phyloP scores from a whole-genome alignment of 2,113 vertebrate species.

The Takifugu flavidus region DNA sequence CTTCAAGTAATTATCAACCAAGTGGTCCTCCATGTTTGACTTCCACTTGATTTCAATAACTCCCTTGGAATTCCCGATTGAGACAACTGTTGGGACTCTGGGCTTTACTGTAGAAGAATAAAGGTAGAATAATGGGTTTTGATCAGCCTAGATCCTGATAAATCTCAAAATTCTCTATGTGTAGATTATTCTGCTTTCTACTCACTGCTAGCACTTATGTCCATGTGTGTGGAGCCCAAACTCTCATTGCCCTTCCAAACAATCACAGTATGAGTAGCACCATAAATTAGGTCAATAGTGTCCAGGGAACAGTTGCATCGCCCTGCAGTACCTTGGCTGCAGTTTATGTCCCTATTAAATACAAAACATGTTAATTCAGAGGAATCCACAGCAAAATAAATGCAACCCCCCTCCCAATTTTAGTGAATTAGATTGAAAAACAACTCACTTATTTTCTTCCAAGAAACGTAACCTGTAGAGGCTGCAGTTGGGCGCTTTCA shows the following conservation, averaged over 20 bases:
- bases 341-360: not conserved
- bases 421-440: not conserved
- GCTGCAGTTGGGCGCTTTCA: constrained; percentile 41
- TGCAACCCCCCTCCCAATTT: not conserved
- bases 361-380: not conserved
- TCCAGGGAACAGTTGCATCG: constrained; percentile 42
- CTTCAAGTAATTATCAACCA: fast-evolving
- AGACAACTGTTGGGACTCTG: constrained; percentile 38
- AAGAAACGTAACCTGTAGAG: constrained; percentile 13
- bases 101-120: constrained; percentile 60
- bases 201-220: fast-evolving
- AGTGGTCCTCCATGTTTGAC: fast-evolving
- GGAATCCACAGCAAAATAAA: not conserved
- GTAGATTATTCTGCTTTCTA: too few relatives aligned
- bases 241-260: constrained; percentile 10
- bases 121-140: not conserved
- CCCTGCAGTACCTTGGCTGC: not conserved
- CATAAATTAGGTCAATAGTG: fast-evolving
- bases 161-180: too few relatives aligned
- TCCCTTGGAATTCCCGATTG: constrained; percentile 27
- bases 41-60: constrained; percentile 48
- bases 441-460: too few relatives aligned
- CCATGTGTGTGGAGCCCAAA: not conserved
- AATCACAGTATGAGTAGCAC: not conserved
- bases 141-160: too few relatives aligned